These are phyloP conservation scores for Gallinago jamesoni DNA, from an alignment of 2,113 vertebrate species.

Conservation along the genomic window DNA sequence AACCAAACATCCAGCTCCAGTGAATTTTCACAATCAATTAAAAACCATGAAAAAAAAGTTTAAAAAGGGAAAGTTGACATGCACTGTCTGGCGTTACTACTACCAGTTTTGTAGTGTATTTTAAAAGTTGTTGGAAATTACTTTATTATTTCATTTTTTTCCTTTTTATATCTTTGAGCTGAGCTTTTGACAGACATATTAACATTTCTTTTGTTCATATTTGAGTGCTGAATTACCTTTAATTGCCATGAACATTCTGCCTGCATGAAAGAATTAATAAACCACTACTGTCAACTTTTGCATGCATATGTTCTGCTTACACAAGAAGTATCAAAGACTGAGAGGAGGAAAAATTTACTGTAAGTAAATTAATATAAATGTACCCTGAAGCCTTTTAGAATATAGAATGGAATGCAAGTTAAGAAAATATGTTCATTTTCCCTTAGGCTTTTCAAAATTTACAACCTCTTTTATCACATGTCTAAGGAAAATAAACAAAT, in stretches of 20 bases:
- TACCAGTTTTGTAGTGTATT: background rate
- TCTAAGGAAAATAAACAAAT: slow-evolving; percentile 9
- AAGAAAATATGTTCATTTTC: background rate
- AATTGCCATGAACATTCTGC: slow-evolving; percentile 40
- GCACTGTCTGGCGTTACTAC: background rate
- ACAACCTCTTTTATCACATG: background rate
- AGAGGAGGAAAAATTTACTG: background rate
- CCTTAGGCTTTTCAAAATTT: background rate
- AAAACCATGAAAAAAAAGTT: background rate
- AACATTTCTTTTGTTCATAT: slow-evolving; percentile 59
- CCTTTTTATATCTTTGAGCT: slow-evolving; percentile 1
- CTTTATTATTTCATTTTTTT: slow-evolving; percentile 16
- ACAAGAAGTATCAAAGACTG: slow-evolving; percentile 9
- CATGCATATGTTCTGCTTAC: slow-evolving; percentile 5
- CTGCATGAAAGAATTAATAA: slow-evolving; percentile 51
- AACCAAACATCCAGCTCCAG: background rate
- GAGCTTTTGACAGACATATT: slow-evolving; percentile 44
- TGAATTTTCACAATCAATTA: background rate
- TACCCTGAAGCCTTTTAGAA: background rate
- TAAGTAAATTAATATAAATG: slow-evolving; percentile 41
- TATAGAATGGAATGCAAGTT: background rate
- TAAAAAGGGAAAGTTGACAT: background rate
- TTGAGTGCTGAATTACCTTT: slow-evolving; percentile 58
- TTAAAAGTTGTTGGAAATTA: slow-evolving; percentile 1
- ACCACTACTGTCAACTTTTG: slow-evolving; percentile 19